Evolutionary conservation across 2,113 vertebrate species (phyloP), one percentile per base, ranked within the genome.

Genomic region (Elachura formosa): DNA sequence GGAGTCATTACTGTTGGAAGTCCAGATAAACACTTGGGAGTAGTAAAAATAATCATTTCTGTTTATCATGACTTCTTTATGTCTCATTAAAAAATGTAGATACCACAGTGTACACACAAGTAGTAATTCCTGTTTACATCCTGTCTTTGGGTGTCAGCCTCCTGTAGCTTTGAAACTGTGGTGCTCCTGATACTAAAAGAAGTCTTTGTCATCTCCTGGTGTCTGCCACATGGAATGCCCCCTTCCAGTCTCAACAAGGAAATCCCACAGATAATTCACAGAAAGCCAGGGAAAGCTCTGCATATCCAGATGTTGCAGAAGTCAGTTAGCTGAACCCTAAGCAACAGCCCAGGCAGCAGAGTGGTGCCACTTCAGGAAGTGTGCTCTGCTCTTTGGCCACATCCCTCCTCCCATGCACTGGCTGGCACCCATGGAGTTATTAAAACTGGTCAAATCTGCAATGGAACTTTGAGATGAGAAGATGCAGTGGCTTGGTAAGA

Each of bases 341-440:
- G 49, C 56, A 52, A 4, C 11, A 73, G 33, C 75, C 36, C 41
- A 25, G 71, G 12, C 56, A 61, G 81, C 16, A 12, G 56, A 38
- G 18, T 20, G 38, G 16, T 86, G 51, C 43, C 49, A 54, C 34
- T 23, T 48, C 6, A 8, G 24, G 25, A 66, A 36, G 2, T 16
- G 29, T 68, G 38, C 62, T 91, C 78, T 67, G 54, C 25, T 91
- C 16, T 52, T 51, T 8, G n/a, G 26, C n/a, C 52, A 61, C 54
- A 14, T 36, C 29, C 38, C 23, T 64, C 45, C n/a, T 33, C 62
- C 34, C 36, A 4, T 5, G 20, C 24, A 23, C 38, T 28, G 59
- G 24, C 20, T 56, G 29, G 36, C 62, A 51, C 40, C 14, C 0
- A 0, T 20, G 40, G n/a, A 54, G 5, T 49, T 61, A n/a, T 0